Conservation (phyloP, 2,888 invertebrate species). For the Chesias legatella region DNA sequence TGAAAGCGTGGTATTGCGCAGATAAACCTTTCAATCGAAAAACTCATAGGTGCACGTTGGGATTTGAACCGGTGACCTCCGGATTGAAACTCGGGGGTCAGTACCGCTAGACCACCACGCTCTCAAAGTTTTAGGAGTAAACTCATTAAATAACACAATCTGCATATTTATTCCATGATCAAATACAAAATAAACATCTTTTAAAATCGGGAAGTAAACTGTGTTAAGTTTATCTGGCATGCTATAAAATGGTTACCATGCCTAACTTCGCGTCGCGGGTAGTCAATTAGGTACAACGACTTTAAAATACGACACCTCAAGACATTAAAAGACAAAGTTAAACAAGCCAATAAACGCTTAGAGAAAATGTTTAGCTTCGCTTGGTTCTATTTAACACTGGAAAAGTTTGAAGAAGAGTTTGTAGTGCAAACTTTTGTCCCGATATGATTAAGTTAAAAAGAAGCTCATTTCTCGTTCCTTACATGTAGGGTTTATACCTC, state of each 20-base stretch:
- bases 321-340: conserved; percentile 50
- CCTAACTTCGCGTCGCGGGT: conserved; percentile 40
- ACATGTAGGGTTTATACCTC: conserved; percentile 18
- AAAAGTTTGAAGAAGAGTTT: conserved; percentile 39
- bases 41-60: too few species aligned
- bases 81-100: too few species aligned
- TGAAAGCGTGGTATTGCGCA: too few species aligned
- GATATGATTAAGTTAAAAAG: conserved; percentile 19
- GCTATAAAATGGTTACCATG: conserved; percentile 36
- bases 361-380: conserved; percentile 37
- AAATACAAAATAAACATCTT: conserved; percentile 27
- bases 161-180: conserved; percentile 19
- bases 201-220: conserved; percentile 29
- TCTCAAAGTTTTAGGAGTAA: conserved; percentile 25
- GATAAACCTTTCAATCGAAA: too few species aligned
- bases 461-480: conserved; percentile 14
- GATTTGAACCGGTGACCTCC: too few species aligned
- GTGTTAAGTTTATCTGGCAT: conserved; percentile 32
- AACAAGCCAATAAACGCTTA: conserved; percentile 47
- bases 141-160: conserved; percentile 20
- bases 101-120: too few species aligned
- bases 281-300: conserved; percentile 52
- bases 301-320: conserved; percentile 52
- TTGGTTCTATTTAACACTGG: conserved; percentile 44
- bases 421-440: conserved; percentile 38